Conservation (phyloP, 1,140 invertebrate species). For the Stenopsyche tienmushanensis region DNA sequence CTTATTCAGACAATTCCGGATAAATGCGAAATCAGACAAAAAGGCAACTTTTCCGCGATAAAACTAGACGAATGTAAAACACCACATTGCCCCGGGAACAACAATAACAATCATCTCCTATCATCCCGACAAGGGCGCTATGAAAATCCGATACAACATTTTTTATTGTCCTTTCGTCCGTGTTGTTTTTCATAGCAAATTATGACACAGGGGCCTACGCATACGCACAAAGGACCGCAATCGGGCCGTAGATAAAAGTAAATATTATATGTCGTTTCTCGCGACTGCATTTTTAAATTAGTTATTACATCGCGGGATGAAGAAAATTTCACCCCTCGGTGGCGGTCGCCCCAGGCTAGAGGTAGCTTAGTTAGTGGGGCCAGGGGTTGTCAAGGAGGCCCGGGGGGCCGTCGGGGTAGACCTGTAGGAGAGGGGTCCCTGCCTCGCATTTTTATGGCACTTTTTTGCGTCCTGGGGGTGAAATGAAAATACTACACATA, state of each 20-base stretch:
- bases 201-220: conserved; percentile 7
- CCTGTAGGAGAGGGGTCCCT: conserved; percentile 21
- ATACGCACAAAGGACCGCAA: not conserved
- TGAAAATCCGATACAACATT: conserved; percentile 23
- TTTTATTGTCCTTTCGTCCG: conserved; percentile 16
- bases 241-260: not conserved
- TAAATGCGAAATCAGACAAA: conserved; percentile 25
- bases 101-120: conserved; percentile 25
- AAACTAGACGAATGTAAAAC: conserved; percentile 31
- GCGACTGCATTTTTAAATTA: conserved; percentile 24
- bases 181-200: conserved; percentile 10
- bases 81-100: conserved; percentile 28
- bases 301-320: conserved; percentile 21
- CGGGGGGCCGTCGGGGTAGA: conserved; percentile 11
- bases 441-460: conserved; percentile 42
- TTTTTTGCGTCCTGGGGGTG: conserved; percentile 42
- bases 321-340: conserved; percentile 15
- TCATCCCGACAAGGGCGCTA: too few relatives aligned
- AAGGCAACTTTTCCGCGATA: conserved; percentile 13
- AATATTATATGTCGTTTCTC: conserved; percentile 4
- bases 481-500: conserved; percentile 42
- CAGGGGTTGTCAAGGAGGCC: conserved; percentile 15
- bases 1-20: conserved; percentile 18
- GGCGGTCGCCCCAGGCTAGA: not conserved
- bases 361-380: conserved; percentile 24